phyloP scores from a whole-genome alignment of 1,140 invertebrate species.

The Drosophila lowei region DNA sequence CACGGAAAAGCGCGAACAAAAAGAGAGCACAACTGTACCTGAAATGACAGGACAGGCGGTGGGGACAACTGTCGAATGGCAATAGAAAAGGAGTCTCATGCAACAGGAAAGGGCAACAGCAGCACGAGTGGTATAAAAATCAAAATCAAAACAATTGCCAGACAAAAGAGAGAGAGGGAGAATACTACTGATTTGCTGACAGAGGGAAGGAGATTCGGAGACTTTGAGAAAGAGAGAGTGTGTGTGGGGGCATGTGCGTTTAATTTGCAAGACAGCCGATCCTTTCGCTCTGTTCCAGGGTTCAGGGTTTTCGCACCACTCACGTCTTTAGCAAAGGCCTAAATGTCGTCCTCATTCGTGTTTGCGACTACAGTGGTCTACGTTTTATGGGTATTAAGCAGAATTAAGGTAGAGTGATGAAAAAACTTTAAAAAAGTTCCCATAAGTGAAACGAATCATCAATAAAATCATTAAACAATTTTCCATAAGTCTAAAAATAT shows the following conservation, averaged over 20 bases:
- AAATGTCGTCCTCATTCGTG: too few relatives aligned
- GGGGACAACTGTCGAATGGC: conserved; percentile 37
- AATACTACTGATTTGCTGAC: conserved; percentile 19
- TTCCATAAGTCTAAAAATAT: too few relatives aligned
- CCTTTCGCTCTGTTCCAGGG: too few relatives aligned
- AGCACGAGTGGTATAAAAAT: neutral
- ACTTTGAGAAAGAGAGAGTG: neutral
- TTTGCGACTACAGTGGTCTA: too few relatives aligned
- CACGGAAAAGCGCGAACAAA: conserved; percentile 30
- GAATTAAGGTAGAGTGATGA: too few relatives aligned
- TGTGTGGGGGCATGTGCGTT: conserved; percentile 49
- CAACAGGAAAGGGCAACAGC: conserved; percentile 57
- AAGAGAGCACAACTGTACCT: conserved; percentile 11
- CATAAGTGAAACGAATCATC: too few relatives aligned
- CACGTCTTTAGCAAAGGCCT: too few relatives aligned
- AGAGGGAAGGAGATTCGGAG: neutral
- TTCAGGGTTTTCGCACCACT: too few relatives aligned
- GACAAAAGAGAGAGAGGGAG: conserved; percentile 26
- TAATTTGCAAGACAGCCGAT: conserved; percentile 62
- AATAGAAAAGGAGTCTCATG: conserved; percentile 11
- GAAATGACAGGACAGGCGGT: conserved; percentile 52
- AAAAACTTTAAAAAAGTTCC: too few relatives aligned
- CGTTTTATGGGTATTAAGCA: too few relatives aligned
- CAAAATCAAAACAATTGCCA: conserved; percentile 57
- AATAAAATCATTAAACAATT: too few relatives aligned